Percentiles rank a stretch among this genome's conserved stretches.
Evolutionary conservation across 2,113 vertebrate species (phyloP).

Genomic region (Drymodes brunneopygia): DNA sequence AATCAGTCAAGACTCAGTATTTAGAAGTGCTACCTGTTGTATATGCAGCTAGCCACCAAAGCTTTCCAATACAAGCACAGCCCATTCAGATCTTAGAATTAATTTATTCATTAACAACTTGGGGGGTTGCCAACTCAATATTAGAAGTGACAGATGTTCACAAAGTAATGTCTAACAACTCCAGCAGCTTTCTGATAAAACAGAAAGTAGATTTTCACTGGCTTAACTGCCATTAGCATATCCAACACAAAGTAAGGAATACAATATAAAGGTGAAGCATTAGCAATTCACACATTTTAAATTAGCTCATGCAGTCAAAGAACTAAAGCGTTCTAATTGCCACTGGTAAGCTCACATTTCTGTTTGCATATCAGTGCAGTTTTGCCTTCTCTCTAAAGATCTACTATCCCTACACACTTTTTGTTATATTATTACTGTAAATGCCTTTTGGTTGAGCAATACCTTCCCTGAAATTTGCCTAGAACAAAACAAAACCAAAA

Average conservation of each 20-base stretch:
- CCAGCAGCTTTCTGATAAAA: not conserved
- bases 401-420: not conserved
- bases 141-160: conserved; percentile 1
- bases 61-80: not conserved
- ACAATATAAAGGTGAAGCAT: not conserved
- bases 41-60: not conserved
- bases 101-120: not conserved
- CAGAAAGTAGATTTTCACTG: not conserved
- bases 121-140: not conserved
- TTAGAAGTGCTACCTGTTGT: not conserved
- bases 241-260: not conserved
- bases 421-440: not conserved
- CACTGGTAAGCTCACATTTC: not conserved
- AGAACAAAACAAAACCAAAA: not conserved
- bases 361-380: not conserved
- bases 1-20: not conserved
- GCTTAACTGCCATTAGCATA: not conserved
- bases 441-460: not conserved
- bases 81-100: not conserved
- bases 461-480: not conserved
- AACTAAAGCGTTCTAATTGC: not conserved
- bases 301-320: not conserved
- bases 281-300: not conserved
- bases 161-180: not conserved
- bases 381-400: not conserved